Percentiles rank a stretch among this genome's conserved stretches.
Conservation (phyloP, 2,888 invertebrate genomes). For the Drosophila anceps region DNA sequence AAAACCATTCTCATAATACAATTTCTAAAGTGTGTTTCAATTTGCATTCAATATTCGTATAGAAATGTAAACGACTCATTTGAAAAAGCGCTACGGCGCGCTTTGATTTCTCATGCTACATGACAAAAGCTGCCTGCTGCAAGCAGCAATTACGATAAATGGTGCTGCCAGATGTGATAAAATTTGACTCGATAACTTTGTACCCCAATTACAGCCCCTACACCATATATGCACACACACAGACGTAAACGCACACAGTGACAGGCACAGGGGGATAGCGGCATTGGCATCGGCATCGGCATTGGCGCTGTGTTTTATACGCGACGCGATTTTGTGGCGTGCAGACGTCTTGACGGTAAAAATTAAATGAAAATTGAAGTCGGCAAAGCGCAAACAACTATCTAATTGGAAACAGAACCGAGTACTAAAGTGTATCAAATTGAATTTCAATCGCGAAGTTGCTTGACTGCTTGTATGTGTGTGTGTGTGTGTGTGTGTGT, state of each 20-base stretch:
- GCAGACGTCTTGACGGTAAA: constrained; percentile 61
- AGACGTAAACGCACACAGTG: constrained; percentile 3
- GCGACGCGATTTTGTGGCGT: constrained; percentile 64
- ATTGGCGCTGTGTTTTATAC: constrained; percentile 55
- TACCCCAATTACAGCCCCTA: constrained; percentile 45
- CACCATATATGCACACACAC: constrained; percentile 17
- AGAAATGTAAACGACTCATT: background rate
- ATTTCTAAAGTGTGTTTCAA: constrained; percentile 3
- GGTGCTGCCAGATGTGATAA: constrained; percentile 36
- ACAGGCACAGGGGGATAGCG: constrained; percentile 36
- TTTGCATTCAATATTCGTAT: background rate
- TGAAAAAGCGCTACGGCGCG: constrained; percentile 8
- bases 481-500: constrained; percentile 4
- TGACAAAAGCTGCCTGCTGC: constrained; percentile 40
- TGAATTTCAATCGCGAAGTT: constrained; percentile 30
- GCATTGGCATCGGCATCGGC: constrained; percentile 50
- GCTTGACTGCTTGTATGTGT: constrained; percentile 9
- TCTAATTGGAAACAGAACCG: constrained; percentile 39
- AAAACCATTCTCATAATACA: constrained; percentile 39
- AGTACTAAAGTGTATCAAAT: constrained; percentile 36
- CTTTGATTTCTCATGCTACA: background rate
- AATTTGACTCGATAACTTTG: constrained; percentile 31
- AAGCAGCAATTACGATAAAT: constrained; percentile 12
- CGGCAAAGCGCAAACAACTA: constrained; percentile 42
- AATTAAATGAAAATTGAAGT: constrained; percentile 23